Conservation (phyloP, 2,888 invertebrate genomes). For the Troglohyphantes excavatus region DNA sequence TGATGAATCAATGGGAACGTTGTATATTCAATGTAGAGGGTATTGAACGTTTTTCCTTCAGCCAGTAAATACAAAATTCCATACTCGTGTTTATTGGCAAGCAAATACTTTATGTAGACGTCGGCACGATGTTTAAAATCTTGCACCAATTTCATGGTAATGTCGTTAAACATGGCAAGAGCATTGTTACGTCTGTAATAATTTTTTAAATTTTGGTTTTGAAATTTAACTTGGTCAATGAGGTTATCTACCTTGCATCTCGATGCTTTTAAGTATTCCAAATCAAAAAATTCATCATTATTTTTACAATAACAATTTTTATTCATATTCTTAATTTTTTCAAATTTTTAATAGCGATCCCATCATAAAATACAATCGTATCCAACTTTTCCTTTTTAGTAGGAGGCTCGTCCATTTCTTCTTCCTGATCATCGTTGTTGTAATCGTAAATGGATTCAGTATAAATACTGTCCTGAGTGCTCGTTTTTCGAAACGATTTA, state of each 20-base stretch:
- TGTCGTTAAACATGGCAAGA: slow-evolving; percentile 14
- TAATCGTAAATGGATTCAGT: background rate
- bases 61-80: slow-evolving; percentile 20
- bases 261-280: slow-evolving; percentile 8
- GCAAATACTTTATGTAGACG: background rate
- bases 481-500: background rate
- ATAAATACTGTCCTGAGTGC: background rate
- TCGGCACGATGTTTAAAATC: slow-evolving; percentile 10
- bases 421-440: too few relatives aligned
- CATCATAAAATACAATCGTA: slow-evolving; percentile 21
- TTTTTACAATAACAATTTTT: background rate
- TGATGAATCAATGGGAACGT: slow-evolving; percentile 12
- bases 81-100: slow-evolving; percentile 20
- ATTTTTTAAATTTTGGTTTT: slow-evolving; percentile 24
- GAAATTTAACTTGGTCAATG: background rate
- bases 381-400: background rate
- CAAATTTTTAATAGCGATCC: slow-evolving; percentile 16
- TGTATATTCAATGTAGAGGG: slow-evolving; percentile 26
- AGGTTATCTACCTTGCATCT: background rate
- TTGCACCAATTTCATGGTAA: background rate
- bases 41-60: background rate
- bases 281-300: slow-evolving; percentile 28
- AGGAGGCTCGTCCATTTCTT: background rate
- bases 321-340: slow-evolving; percentile 8
- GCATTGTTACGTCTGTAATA: slow-evolving; percentile 35